Conservation (phyloP, 1,140 invertebrate species). For the Atta colombica region DNA sequence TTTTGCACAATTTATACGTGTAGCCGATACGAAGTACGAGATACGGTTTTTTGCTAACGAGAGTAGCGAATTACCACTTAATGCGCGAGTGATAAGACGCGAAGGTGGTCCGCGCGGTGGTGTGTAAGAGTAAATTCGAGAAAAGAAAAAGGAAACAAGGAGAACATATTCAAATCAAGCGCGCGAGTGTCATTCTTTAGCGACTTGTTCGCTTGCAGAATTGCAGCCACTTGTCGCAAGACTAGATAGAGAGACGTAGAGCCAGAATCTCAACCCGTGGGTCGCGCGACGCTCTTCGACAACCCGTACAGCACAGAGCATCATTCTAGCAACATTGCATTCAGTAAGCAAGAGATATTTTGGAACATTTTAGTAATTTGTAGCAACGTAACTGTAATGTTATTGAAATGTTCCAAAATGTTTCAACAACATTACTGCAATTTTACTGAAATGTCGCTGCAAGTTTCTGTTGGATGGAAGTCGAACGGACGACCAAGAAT, state of each 20-base stretch:
- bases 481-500: constrained; percentile 8
- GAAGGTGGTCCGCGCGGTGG: background rate
- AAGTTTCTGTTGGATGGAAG: background rate
- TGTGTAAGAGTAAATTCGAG: background rate
- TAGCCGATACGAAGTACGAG: constrained; percentile 66
- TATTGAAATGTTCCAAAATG: no score
- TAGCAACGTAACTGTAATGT: no score
- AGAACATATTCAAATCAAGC: background rate
- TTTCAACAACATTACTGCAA: no score
- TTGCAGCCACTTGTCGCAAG: constrained; percentile 14
- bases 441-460: no score
- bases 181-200: background rate
- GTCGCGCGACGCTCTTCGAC: constrained; percentile 24
- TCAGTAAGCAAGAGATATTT: no score
- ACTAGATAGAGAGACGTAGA: constrained; percentile 32
- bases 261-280: constrained; percentile 41
- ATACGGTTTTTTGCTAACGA: constrained; percentile 68
- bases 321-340: no score
- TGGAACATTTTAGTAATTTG: no score
- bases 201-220: background rate
- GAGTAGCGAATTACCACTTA: constrained; percentile 61
- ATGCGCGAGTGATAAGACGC: constrained; percentile 32
- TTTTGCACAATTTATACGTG: constrained; percentile 81
- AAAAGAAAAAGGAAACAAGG: background rate
- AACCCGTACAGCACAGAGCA: background rate